Base-by-base conservation (phyloP, 2,888 invertebrate genomes). In the Alsophila aescularia region DNA sequence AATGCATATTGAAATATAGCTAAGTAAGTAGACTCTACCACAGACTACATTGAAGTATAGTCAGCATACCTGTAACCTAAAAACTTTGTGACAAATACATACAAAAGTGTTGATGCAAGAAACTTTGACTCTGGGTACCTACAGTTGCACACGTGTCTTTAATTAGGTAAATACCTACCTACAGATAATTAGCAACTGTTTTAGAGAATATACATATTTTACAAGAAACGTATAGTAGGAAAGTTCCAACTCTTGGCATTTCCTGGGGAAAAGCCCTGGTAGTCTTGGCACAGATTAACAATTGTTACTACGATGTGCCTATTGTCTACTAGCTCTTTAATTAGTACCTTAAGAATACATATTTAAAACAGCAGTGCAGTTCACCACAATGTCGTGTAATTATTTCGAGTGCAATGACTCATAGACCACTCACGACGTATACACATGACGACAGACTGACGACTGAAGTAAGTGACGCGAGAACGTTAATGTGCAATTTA, bases 331-430 rank as follows among this genome's bases (percentile, higher is more conserved):
- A 2, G 24, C 24, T 8, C 24, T 24, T 18, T 24, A 24, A 3
- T 0, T 36, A 36, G n/a, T n/a, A n/a, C n/a, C n/a, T 18, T 15
- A 24, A 2, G 27, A 14, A 37, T n/a, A n/a, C n/a, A 24, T 42
- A 42, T 47, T 36, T 47, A 48, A 14, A 48, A 36, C 32, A 31
- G 8, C 52, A 51, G 40, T 57, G 62, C 60, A 51, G 34, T 50
- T 50, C 55, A 53, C 45, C 29, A 34, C 34, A 52, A 58, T 65
- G 40, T 60, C 65, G 59, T 57, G 58, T 61, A 67, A 62, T 66
- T 67, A 61, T 72, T 72, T 69, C 13, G 67, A 69, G 74, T 71
- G 68, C 70, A 77, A 67, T 76, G 78, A 77, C 69, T 77, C 77
- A 72, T 52, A 63, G 53, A 50, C 41, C 52, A 62, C 50, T 62